Evolutionary conservation across 2,888 invertebrate species (phyloP).

Genomic region (Hetaerina titia): DNA sequence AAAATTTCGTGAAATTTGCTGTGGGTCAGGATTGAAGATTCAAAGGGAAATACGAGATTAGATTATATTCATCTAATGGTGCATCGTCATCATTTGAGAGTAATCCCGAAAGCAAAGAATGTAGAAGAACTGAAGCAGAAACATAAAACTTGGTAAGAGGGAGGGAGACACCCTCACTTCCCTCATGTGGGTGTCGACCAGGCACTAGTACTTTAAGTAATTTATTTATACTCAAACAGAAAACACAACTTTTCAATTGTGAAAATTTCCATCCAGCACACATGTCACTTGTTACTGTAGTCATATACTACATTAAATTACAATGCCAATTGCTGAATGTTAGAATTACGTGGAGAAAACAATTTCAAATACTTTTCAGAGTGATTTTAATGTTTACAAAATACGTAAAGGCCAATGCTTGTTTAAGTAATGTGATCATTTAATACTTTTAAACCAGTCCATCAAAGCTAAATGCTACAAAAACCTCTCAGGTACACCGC

Average conservation of each 20-base stretch:
- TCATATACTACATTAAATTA: not conserved
- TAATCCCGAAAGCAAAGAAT: too few relatives aligned
- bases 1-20: too few relatives aligned
- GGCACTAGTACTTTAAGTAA: not conserved
- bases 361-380: not conserved
- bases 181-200: too few relatives aligned
- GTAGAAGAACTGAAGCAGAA: too few relatives aligned
- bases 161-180: too few relatives aligned
- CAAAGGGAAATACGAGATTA: too few relatives aligned
- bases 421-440: not conserved
- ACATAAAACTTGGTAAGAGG: too few relatives aligned
- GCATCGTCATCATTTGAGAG: too few relatives aligned
- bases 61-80: too few relatives aligned
- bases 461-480: conserved; percentile 28
- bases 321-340: not conserved
- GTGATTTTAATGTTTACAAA: not conserved
- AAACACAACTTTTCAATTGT: not conserved
- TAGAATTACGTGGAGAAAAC: not conserved
- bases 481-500: conserved; percentile 39
- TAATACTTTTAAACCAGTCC: not conserved
- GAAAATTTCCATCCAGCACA: not conserved
- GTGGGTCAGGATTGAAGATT: too few relatives aligned
- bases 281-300: conserved; percentile 18
- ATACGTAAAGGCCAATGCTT: not conserved
- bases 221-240: conserved; percentile 27